Evolutionary conservation across 2,888 invertebrate species (phyloP), one percentile per base, ranked within the genome.

Genomic region (Noctua janthe): DNA sequence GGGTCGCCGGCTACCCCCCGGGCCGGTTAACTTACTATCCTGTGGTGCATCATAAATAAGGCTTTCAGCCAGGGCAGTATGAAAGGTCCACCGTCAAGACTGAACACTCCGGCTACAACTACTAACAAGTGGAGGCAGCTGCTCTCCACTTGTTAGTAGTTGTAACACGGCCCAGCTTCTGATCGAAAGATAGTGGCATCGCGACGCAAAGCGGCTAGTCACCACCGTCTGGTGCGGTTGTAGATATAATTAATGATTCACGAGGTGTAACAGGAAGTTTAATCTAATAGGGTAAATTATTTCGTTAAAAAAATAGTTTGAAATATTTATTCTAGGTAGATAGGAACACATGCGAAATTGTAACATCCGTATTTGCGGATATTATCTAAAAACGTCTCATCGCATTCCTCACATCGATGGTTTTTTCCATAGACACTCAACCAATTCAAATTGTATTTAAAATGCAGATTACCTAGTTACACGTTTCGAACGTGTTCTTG

Each of bases 401-500:
- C 62, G 7, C 29, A 29, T 62, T 62, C 15, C 29, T 29, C 8
- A 29, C 7, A 80, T 47, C 10, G n/a, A 72, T 20, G 29, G 1
- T n/a, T 29, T 67, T 35, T 59, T 54, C 47, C 20, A 75, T 15
- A 62, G 7, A 73, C 13, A 35, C 51, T 39, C 29, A 64, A 71
- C 54, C 62, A 59, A 82, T 49, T 59, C n/a, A 20, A 71, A 86
- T 86, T 71, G 62, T 71, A 56, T 86, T 83, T 62, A 56, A 86
- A 86, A 83, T 82, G 71, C 71, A 54, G 51, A 83, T 72, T 74
- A 59, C 59, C 8, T 64, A 64, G 7, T 81, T 73, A 62, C 23
- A 56, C 62, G 54, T 67, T 74, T 74, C 5, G 23, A 76, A 20
- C 23, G 39, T 74, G 64, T 83, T 71, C 67, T 76, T 56, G 54